Evolutionary conservation across 2,888 invertebrate species (phyloP).

Genomic region (Epinotia brunnichana): DNA sequence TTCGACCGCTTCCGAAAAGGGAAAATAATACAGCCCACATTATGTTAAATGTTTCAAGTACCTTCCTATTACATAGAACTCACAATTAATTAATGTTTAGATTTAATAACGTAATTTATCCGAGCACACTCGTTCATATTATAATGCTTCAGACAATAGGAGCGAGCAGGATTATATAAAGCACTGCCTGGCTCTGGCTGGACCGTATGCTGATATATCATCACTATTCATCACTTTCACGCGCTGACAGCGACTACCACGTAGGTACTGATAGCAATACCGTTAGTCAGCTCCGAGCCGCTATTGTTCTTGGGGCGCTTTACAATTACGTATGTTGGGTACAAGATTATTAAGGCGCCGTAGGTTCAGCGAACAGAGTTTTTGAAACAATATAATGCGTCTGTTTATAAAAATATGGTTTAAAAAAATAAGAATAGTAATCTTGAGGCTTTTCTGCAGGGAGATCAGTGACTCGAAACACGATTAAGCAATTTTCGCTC

Average conservation of each 20-base stretch:
- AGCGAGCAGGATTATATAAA: background rate
- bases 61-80: background rate
- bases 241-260: conserved; percentile 11
- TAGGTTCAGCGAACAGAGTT: too few relatives aligned
- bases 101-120: background rate
- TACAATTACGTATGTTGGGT: conserved; percentile 9
- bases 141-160: background rate
- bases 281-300: conserved; percentile 7
- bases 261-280: conserved; percentile 10
- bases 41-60: background rate
- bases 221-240: conserved; percentile 27
- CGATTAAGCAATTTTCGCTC: too few relatives aligned
- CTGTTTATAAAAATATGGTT: too few relatives aligned
- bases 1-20: background rate
- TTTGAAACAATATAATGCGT: too few relatives aligned
- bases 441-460: too few relatives aligned
- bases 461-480: too few relatives aligned
- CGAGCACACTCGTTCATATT: background rate
- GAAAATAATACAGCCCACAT: background rate
- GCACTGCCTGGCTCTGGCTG: background rate
- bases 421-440: too few relatives aligned
- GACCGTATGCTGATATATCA: conserved; percentile 17
- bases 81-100: background rate
- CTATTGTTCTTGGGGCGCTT: conserved; percentile 3
- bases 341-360: too few relatives aligned